Percentiles rank a stretch among this genome's conserved stretches.
Evolutionary conservation across 30 jellyfish, hydroid and myxozoan species (phyloP).

Genomic region (Cassiopea xamachana): DNA sequence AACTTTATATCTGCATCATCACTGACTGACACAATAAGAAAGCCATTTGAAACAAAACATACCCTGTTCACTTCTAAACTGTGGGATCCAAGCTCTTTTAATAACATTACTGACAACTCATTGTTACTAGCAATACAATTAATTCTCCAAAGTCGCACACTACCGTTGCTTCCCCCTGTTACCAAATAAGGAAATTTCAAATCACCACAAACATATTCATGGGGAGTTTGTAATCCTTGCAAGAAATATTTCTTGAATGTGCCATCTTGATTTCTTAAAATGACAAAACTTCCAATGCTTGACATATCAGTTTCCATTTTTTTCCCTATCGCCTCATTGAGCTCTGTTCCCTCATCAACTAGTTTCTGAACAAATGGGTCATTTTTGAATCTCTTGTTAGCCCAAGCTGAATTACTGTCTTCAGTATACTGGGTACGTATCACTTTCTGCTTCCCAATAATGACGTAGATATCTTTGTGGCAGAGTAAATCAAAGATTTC

Average conservation of each 20-base stretch:
- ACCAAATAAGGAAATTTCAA: slow-evolving; percentile 44
- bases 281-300: slow-evolving; percentile 28
- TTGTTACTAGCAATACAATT: neutral
- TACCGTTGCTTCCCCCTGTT: slow-evolving; percentile 63
- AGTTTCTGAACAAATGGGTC: slow-evolving; percentile 24
- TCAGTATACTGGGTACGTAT: slow-evolving; percentile 51
- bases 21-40: slow-evolving; percentile 26
- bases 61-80: slow-evolving; percentile 17
- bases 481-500: slow-evolving; percentile 26
- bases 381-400: slow-evolving; percentile 18
- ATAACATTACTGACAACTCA: neutral
- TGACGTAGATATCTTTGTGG: slow-evolving; percentile 2
- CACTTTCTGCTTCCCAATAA: slow-evolving; percentile 30
- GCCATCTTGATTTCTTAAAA: neutral
- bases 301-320: slow-evolving; percentile 52
- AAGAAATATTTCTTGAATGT: neutral
- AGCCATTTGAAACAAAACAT: slow-evolving; percentile 31
- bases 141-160: slow-evolving; percentile 28
- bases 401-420: slow-evolving; percentile 54
- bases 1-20: slow-evolving; percentile 26
- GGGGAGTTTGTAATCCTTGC: slow-evolving; percentile 52
- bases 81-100: slow-evolving; percentile 32
- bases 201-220: slow-evolving; percentile 40
- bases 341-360: slow-evolving; percentile 50
- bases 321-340: slow-evolving; percentile 34